These are phyloP conservation scores for Dryobotodes eremita DNA, from an alignment of 2,888 invertebrate species.

Conservation along the genomic window DNA sequence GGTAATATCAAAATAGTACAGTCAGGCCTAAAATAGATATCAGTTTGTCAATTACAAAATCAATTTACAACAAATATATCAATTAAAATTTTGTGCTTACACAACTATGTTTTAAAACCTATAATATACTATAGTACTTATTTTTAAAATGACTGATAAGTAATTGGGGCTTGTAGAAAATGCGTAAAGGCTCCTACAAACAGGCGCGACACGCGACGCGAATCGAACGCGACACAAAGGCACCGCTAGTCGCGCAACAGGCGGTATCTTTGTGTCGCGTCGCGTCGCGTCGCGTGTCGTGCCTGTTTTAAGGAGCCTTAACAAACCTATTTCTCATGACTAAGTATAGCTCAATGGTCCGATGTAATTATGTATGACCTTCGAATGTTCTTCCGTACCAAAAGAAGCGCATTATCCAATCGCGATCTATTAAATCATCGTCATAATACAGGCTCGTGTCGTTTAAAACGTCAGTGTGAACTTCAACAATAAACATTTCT, in stretches of 20 bases:
- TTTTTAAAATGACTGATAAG: background rate
- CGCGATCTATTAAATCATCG: constrained; percentile 29
- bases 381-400: constrained; percentile 33
- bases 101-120: background rate
- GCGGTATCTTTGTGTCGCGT: too few species aligned
- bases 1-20: background rate
- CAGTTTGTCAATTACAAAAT: background rate
- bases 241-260: too few species aligned
- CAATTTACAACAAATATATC: background rate
- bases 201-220: too few species aligned
- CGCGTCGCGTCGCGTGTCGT: too few species aligned
- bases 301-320: too few species aligned
- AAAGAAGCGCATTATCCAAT: constrained; percentile 48
- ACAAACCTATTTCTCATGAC: constrained; percentile 18
- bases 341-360: constrained; percentile 7
- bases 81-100: background rate
- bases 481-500: background rate
- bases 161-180: background rate
- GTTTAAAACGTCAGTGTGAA: constrained; percentile 14
- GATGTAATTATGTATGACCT: constrained; percentile 40
- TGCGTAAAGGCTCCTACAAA: too few species aligned
- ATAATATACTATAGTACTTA: background rate
- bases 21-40: background rate
- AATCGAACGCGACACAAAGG: too few species aligned
- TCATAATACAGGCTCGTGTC: constrained; percentile 6